Percentiles rank a stretch among this genome's conserved stretches.
Conservation (phyloP, 2,797 vertebrate species). For the Tympanoctomys barrerae region DNA sequence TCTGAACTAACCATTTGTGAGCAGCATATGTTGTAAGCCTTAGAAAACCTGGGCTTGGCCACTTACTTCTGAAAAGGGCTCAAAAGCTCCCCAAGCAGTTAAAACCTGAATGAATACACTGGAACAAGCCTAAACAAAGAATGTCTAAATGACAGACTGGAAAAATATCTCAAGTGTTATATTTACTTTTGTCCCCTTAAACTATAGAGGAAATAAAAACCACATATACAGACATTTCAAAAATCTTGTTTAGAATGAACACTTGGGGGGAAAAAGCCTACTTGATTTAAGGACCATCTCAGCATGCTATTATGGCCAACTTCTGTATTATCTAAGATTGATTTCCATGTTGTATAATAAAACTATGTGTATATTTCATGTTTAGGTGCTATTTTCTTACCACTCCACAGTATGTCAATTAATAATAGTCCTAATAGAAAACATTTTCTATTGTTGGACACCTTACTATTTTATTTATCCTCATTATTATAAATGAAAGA, state of each 20-base stretch:
- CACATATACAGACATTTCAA: not conserved
- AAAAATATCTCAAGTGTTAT: constrained; percentile 9
- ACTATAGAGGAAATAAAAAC: constrained; percentile 42
- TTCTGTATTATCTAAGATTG: not conserved
- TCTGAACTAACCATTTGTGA: not conserved
- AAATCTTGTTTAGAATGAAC: not conserved
- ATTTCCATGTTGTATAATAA: not conserved
- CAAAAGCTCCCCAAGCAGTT: not conserved
- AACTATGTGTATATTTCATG: not conserved
- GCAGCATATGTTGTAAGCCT: not conserved
- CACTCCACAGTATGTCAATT: not conserved
- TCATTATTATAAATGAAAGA: constrained; percentile 34
- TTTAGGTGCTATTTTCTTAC: not conserved
- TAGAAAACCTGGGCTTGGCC: not conserved
- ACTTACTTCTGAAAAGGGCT: not conserved
- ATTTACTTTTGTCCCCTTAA: not conserved
- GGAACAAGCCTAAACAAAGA: not conserved
- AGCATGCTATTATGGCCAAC: not conserved
- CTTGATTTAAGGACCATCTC: not conserved
- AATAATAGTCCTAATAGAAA: not conserved
- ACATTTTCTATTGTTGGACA: not conserved
- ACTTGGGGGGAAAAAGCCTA: not conserved
- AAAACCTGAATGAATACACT: not conserved
- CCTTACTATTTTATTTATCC: not conserved
- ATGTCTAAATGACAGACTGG: not conserved